These are phyloP conservation scores for Drosophila prolongata DNA, from an alignment of 2,888 invertebrate species.

Conservation along the genomic window DNA sequence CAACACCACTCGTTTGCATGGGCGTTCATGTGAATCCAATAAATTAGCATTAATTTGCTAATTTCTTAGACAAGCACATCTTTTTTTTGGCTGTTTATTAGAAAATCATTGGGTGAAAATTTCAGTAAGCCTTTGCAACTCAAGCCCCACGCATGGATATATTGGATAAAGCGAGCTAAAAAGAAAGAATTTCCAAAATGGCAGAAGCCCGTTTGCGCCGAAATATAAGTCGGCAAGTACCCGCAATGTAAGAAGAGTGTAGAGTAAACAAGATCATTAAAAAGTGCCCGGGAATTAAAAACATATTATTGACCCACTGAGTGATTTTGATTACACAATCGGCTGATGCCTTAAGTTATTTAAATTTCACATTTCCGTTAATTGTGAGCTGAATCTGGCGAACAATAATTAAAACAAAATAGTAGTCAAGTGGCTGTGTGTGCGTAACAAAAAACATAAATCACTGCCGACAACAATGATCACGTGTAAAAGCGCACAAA, in stretches of 20 bases:
- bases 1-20: slow-evolving; percentile 29
- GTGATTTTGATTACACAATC: slow-evolving; percentile 57
- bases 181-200: slow-evolving; percentile 51
- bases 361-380: slow-evolving; percentile 69
- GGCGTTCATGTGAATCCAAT: slow-evolving; percentile 47
- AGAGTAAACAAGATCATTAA: slow-evolving; percentile 1
- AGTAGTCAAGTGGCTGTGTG: slow-evolving; percentile 47
- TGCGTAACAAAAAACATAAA: slow-evolving; percentile 54
- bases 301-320: slow-evolving; percentile 14
- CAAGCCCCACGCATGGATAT: slow-evolving; percentile 51
- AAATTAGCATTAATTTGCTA: slow-evolving; percentile 65
- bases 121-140: slow-evolving; percentile 47
- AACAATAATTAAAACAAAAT: slow-evolving; percentile 44
- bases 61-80: slow-evolving; percentile 65
- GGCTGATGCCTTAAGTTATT: slow-evolving; percentile 54
- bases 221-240: slow-evolving; percentile 75
- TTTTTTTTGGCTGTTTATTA: slow-evolving; percentile 52
- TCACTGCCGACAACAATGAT: slow-evolving; percentile 54
- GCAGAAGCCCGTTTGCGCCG: slow-evolving; percentile 77
- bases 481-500: slow-evolving; percentile 56
- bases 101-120: slow-evolving; percentile 22
- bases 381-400: slow-evolving; percentile 51
- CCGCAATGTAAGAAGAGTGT: slow-evolving; percentile 75
- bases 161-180: slow-evolving; percentile 8
- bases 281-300: slow-evolving; percentile 11